Evolutionary conservation across 2,888 invertebrate genomes (phyloP).

Genomic region (Tricholauxania praeusta): DNA sequence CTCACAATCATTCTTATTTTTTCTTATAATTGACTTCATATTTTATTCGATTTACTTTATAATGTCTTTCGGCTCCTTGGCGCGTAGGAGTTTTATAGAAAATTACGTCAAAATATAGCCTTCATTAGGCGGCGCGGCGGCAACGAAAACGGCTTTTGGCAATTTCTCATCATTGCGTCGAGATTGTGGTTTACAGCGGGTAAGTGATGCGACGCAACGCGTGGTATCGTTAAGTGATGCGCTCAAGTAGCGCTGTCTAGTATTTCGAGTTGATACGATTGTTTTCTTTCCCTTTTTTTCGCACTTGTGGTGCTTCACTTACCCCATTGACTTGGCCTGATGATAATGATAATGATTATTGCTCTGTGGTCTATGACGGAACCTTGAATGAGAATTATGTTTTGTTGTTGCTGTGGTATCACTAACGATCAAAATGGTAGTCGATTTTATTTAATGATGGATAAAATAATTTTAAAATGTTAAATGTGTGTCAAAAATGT

Average conservation of each 20-base stretch:
- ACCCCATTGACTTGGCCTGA: neutral
- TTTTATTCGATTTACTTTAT: slow-evolving; percentile 16
- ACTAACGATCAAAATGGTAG: too few relatives aligned
- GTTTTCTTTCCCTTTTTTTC: neutral
- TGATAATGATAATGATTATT: slow-evolving; percentile 23
- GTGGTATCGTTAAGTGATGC: neutral
- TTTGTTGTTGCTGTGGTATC: too few relatives aligned
- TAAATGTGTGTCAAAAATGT: neutral
- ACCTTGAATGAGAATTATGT: too few relatives aligned
- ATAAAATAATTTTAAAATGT: too few relatives aligned
- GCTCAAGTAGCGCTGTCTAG: neutral
- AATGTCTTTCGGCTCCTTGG: slow-evolving; percentile 8
- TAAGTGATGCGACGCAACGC: neutral
- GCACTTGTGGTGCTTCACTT: neutral
- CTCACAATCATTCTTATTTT: neutral
- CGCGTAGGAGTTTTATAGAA: neutral
- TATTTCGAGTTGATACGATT: neutral
- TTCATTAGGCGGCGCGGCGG: slow-evolving; percentile 12
- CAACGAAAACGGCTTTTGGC: slow-evolving; percentile 5
- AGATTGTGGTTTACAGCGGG: neutral
- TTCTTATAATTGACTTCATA: neutral
- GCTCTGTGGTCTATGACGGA: slow-evolving; percentile 2
- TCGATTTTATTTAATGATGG: too few relatives aligned
- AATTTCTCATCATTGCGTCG: slow-evolving; percentile 14
- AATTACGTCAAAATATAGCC: slow-evolving; percentile 2